Evolutionary conservation across 2,113 vertebrate species (phyloP).

Genomic region (Myocastor coypus): DNA sequence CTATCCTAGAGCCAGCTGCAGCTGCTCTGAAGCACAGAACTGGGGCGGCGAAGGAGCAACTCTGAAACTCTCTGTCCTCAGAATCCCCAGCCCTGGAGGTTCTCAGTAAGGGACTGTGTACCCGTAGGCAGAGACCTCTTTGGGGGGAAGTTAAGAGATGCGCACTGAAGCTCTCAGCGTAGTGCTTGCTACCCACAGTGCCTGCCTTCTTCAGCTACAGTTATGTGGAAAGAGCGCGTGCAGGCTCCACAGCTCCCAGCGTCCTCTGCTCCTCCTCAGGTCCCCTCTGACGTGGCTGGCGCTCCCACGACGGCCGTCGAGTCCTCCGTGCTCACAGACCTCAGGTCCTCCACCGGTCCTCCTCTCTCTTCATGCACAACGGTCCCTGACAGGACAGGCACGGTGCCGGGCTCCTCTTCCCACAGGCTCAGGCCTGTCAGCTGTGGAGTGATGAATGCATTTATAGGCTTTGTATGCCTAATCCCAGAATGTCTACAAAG

Average conservation of each 20-base stretch:
- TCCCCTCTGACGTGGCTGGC: not conserved
- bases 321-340: not conserved
- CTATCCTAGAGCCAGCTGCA: not conserved
- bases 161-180: not conserved
- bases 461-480: conserved; percentile 47
- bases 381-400: not conserved
- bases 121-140: not conserved
- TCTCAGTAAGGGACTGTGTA: not conserved
- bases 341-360: not conserved
- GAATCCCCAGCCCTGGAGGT: not conserved
- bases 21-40: not conserved
- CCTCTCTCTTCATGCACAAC: not conserved
- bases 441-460: not conserved
- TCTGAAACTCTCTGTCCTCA: not conserved
- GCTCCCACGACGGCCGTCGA: not conserved
- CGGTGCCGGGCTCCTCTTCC: not conserved
- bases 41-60: fast-evolving
- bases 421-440: not conserved
- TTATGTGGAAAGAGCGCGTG: not conserved
- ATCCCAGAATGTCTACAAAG: conserved; percentile 25
- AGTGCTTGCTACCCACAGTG: not conserved
- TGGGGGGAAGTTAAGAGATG: not conserved
- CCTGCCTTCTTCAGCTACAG: not conserved
- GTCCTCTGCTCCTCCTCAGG: not conserved
- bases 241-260: not conserved